Evolutionary conservation across 2,888 invertebrate species (phyloP), one percentile per base, ranked within the genome.

Genomic region (Rambutsinella grinnellia): DNA sequence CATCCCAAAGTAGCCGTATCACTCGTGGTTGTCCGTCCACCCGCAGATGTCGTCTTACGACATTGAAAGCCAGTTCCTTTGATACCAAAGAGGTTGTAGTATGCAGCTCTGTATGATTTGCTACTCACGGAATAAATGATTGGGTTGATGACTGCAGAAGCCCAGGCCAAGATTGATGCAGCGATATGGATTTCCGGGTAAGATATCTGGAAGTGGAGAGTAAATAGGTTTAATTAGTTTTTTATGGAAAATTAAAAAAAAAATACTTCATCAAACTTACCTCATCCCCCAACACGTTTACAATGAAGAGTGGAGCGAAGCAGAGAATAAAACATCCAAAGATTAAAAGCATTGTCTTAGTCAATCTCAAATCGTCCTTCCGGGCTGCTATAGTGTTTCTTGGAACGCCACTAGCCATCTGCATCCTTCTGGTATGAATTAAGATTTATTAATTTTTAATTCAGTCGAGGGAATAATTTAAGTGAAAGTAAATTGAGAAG

Each of bases 121-220:
- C 95, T 96, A 82, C 94, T 94, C 6, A 93, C 93, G 2, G 95
- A 95, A 87, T 96, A 96, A 81, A 96, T 94, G 79, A 96, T 90
- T 0, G 96, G 96, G 87, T 96, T 96, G 82, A 95, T 90, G 62
- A 95, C 95, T 76, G 94, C 93, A 0, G 95, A 95, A 0, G 94
- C 93, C 94, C 96, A 96, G 0, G 95, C 94, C 80, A 95, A 88
- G 63, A 95, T 91, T 0, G 95, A 95, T 0, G 94, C 93, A 68
- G 94, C 88, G 78, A 95, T 92, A 85, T 96, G 95, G 0, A 94
- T 87, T 87, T 91, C 90, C 2, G 95, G 94, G 84, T 90, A 90
- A 23, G 79, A 81, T 6, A 85, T 82, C 85, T 85, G 83, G 15
- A 76, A 80, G 26, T n/a, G n/a, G n/a, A n/a, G n/a, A n/a, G n/a